Conservation (phyloP, 2,888 invertebrate species). For the Dione vanillae region DNA sequence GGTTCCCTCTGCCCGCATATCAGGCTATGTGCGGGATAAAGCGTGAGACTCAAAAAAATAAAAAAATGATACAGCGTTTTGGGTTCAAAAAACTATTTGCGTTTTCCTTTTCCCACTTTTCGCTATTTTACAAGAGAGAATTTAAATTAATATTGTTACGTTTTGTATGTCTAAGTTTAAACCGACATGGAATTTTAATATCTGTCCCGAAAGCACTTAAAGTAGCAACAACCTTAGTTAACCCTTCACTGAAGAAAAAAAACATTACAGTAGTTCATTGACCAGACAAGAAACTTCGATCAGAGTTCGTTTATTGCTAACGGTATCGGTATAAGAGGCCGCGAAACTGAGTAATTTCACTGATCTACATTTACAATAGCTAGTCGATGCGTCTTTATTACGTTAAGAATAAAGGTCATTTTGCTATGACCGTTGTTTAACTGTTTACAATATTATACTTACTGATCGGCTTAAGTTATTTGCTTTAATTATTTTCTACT, state of each 20-base stretch:
- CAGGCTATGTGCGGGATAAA: too few relatives aligned
- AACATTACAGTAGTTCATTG: conserved; percentile 40
- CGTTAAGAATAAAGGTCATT: conserved; percentile 11
- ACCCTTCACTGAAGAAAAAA: conserved; percentile 14
- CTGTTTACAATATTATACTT: conserved; percentile 23
- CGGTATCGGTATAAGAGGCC: conserved; percentile 45
- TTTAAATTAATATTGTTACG: not conserved
- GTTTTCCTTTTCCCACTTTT: too few relatives aligned
- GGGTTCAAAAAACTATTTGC: too few relatives aligned
- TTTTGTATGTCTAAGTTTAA: not conserved
- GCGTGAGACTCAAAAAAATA: too few relatives aligned
- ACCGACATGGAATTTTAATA: not conserved
- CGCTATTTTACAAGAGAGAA: too few relatives aligned
- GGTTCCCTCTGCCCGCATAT: too few relatives aligned
- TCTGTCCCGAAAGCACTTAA: not conserved
- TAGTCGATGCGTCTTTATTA: conserved; percentile 11
- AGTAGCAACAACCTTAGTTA: not conserved
- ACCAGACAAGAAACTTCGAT: conserved; percentile 46
- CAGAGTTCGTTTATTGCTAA: conserved; percentile 42
- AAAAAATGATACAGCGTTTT: too few relatives aligned
- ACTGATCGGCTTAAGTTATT: conserved; percentile 37
- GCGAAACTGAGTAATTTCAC: conserved; percentile 46
- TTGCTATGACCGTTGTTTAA: not conserved
- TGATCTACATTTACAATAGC: conserved; percentile 44
- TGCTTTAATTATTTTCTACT: conserved; percentile 36